A percentile compares a stretch with the other conserved stretches of the same genome.
Evolutionary conservation across 2,888 invertebrate genomes (phyloP).

Genomic region (Orthosia incerta): DNA sequence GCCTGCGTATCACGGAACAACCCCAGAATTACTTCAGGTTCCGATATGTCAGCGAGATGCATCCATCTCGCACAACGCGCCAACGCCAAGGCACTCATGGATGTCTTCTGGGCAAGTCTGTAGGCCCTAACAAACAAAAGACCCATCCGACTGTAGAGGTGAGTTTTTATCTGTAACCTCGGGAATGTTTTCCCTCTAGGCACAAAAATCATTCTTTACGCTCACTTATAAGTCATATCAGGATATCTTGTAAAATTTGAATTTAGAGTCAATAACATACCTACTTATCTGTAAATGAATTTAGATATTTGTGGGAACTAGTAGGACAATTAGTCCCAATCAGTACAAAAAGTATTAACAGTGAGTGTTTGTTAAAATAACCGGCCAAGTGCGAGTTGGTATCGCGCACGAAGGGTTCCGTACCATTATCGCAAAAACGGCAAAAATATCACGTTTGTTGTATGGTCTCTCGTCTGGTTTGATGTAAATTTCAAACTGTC

Average conservation of each 20-base stretch:
- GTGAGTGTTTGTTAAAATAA: neutral
- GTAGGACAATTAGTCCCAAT: neutral
- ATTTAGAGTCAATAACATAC: constrained; percentile 5
- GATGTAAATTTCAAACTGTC: too few species aligned
- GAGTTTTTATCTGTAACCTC: constrained; percentile 60
- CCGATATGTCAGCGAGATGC: constrained; percentile 96
- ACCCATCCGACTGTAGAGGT: constrained; percentile 95
- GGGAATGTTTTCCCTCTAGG: constrained; percentile 31
- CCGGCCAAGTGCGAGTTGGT: too few species aligned
- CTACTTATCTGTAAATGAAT: too few species aligned
- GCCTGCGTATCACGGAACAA: constrained; percentile 93
- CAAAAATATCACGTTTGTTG: too few species aligned
- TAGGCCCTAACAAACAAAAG: constrained; percentile 91
- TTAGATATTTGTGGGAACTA: neutral
- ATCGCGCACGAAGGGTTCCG: too few species aligned
- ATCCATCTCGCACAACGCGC: too few species aligned
- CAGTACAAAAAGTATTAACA: neutral
- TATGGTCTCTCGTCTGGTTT: too few species aligned
- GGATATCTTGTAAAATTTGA: constrained; percentile 26
- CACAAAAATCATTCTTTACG: neutral
- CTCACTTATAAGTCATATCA: constrained; percentile 40
- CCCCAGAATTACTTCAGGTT: constrained; percentile 96
- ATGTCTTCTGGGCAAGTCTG: constrained; percentile 92
- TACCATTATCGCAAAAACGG: too few species aligned
- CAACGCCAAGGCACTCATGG: constrained; percentile 97